Conservation (phyloP, 2,888 invertebrate species). For the Ennomos fuscantarius region DNA sequence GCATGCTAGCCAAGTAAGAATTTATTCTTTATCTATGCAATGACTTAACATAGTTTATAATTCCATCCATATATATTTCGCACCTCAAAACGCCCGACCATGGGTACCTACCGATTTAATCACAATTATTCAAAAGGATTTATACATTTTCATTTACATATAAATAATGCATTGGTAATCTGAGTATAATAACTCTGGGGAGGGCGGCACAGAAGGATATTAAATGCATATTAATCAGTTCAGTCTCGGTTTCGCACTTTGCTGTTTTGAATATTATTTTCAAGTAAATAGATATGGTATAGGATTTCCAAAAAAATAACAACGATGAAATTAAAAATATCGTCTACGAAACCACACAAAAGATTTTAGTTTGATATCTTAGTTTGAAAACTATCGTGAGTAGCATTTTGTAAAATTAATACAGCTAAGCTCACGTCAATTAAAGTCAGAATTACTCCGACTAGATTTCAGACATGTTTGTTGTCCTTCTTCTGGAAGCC, state of each 20-base stretch:
- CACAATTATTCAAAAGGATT: slow-evolving; percentile 42
- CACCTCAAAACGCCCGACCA: slow-evolving; percentile 24
- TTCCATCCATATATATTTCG: no score
- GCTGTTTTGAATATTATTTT: slow-evolving; percentile 46
- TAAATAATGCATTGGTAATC: slow-evolving; percentile 72
- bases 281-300: slow-evolving; percentile 29
- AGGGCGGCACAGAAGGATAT: slow-evolving; percentile 56
- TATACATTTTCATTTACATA: slow-evolving; percentile 67
- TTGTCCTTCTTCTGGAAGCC: no score
- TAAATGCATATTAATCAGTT: slow-evolving; percentile 69
- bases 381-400: no score
- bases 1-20: no score
- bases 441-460: no score
- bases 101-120: slow-evolving; percentile 22
- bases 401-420: no score
- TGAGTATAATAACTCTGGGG: slow-evolving; percentile 64
- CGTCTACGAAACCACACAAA: no score
- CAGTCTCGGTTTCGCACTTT: slow-evolving; percentile 47
- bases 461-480: no score
- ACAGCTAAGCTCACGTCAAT: no score
- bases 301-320: slow-evolving; percentile 25
- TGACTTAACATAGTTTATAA: no score
- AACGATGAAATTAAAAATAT: slow-evolving; percentile 4
- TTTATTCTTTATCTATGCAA: no score
- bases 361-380: no score